A percentile compares a stretch with the other conserved stretches of the same genome.
Evolutionary conservation across 2,888 invertebrate genomes (phyloP).

Genomic region (Spisula solida): DNA sequence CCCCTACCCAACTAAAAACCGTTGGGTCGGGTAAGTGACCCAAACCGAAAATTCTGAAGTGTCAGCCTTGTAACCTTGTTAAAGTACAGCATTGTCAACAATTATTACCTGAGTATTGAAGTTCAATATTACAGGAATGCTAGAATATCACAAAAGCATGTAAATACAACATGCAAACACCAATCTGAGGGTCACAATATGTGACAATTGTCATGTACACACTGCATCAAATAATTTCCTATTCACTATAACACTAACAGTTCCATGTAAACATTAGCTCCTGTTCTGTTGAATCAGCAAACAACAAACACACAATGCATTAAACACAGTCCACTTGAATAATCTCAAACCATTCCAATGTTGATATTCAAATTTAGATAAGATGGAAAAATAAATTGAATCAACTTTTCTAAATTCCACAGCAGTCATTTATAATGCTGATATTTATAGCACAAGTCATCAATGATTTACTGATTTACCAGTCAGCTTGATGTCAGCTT

Average conservation of each 20-base stretch:
- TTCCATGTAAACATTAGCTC: constrained; percentile 7
- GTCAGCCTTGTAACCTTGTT: too few relatives aligned
- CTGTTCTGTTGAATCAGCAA: neutral
- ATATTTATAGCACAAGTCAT: neutral
- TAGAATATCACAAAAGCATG: neutral
- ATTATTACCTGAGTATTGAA: too few relatives aligned
- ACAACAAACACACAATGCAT: neutral
- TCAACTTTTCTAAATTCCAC: neutral
- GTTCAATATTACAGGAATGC: too few relatives aligned
- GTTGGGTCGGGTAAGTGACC: too few relatives aligned
- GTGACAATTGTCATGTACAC: neutral
- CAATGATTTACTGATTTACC: neutral
- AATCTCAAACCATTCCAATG: too few relatives aligned
- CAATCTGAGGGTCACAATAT: neutral
- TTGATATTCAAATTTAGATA: too few relatives aligned
- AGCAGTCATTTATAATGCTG: neutral
- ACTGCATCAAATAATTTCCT: neutral
- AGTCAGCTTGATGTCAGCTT: neutral
- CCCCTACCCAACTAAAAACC: too few relatives aligned
- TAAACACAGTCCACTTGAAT: neutral
- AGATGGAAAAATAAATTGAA: too few relatives aligned
- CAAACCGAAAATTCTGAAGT: too few relatives aligned
- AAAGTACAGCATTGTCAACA: too few relatives aligned
- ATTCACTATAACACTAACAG: neutral
- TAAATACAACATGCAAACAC: neutral